Percentiles rank a stretch among this genome's conserved stretches.
These are phyloP conservation scores for Heteromormyrus szaboi DNA, from an alignment of 2,797 vertebrate genomes.

Conservation along the genomic window DNA sequence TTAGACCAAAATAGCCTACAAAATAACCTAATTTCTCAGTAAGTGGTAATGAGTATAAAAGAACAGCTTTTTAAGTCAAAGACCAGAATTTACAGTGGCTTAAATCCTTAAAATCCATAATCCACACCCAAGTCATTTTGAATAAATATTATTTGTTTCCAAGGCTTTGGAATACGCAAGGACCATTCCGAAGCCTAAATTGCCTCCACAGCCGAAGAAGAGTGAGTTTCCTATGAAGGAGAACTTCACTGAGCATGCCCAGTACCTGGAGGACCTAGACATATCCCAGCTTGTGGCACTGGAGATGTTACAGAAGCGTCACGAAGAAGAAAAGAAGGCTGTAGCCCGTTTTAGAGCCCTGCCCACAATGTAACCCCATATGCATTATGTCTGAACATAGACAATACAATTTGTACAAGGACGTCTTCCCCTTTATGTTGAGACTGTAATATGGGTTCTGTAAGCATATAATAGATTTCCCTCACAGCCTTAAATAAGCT, in stretches of 20 bases:
- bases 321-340: conserved; percentile 74
- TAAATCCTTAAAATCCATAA: not conserved
- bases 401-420: not conserved
- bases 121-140: not conserved
- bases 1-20: not conserved
- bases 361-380: conserved; percentile 43
- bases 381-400: not conserved
- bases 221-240: conserved; percentile 27
- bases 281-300: conserved; percentile 57
- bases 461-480: conserved; percentile 10
- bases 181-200: conserved; percentile 70
- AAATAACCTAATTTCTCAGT: not conserved
- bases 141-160: conserved; percentile 7
- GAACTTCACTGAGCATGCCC: conserved; percentile 16
- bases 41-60: not conserved
- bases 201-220: conserved; percentile 30
- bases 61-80: not conserved
- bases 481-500: conserved; percentile 9
- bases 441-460: not conserved
- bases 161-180: conserved; percentile 87
- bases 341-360: conserved; percentile 68
- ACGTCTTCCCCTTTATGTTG: not conserved
- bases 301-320: conserved; percentile 67
- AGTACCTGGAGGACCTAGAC: conserved; percentile 35
- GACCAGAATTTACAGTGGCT: not conserved